phyloP scores from a whole-genome alignment of 2,113 vertebrate species.

The Geococcyx californianus region DNA sequence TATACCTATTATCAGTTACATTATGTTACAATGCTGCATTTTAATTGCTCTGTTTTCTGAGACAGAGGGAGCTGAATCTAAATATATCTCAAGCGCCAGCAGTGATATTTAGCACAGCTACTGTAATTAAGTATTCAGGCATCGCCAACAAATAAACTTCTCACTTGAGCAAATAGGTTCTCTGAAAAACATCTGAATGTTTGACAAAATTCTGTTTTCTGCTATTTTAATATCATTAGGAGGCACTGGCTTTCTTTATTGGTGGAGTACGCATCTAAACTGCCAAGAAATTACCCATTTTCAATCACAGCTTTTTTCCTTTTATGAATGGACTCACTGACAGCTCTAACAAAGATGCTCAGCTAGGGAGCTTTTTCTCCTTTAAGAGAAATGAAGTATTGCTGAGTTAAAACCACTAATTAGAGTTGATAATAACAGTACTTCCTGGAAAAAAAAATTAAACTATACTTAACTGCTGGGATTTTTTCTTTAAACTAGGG shows the following conservation, averaged over 20 bases:
- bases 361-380: slow-evolving; percentile 33
- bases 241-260: slow-evolving; percentile 49
- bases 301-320: slow-evolving; percentile 38
- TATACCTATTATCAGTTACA: slow-evolving; percentile 47
- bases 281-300: slow-evolving; percentile 59
- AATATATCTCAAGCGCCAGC: slow-evolving; percentile 67
- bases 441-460: slow-evolving; percentile 18
- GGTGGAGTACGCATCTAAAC: slow-evolving; percentile 18
- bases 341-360: slow-evolving; percentile 61
- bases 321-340: slow-evolving; percentile 39
- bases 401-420: slow-evolving; percentile 67
- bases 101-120: slow-evolving; percentile 69
- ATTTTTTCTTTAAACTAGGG: slow-evolving; percentile 21
- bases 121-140: slow-evolving; percentile 71
- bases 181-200: slow-evolving; percentile 57
- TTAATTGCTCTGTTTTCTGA: slow-evolving; percentile 73
- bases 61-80: slow-evolving; percentile 71
- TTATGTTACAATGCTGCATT: slow-evolving; percentile 63
- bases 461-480: slow-evolving; percentile 65
- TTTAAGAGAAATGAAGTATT: slow-evolving; percentile 45
- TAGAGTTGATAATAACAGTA: slow-evolving; percentile 70
- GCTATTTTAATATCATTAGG: slow-evolving; percentile 53
- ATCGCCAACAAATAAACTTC: slow-evolving; percentile 52
- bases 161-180: slow-evolving; percentile 45
- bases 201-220: slow-evolving; percentile 54